Evolutionary conservation across 2,888 invertebrate species (phyloP), one percentile per base, ranked within the genome.

Genomic region (Lasioglossum leucozonium): DNA sequence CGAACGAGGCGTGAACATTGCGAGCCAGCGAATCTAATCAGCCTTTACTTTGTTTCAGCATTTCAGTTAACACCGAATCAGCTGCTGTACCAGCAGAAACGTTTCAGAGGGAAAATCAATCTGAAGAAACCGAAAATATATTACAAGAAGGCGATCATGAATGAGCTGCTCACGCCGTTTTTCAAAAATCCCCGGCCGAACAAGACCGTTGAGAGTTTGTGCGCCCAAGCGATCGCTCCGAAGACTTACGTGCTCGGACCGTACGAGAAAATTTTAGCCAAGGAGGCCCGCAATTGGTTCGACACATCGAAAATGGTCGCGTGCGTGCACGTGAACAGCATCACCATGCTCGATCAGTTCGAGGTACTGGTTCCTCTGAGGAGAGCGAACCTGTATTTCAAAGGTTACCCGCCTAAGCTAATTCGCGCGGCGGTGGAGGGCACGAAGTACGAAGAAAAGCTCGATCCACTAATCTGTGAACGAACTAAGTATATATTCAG

Each of bases 91-190:
- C 94, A 97, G 91, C 96, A 96, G 10, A 96, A 96, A 93, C 96
- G 98, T 89, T 97, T 96, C 93, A 96, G 97, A 37, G 97, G 97
- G 4, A 97, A 98, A 95, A 97, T 98, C 77, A 98, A 98, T 92
- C 96, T 98, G 67, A 97, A 97, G 94, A 96, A 95, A 88, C 98
- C 98, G 0, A 96, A 96, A 92, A 95, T 96, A 75, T 97, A 97
- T 94, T 97, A 96, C 93, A 96, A 96, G 88, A 96, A 97, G 87
- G 97, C 97, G 30, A 96, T 96, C 88, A 95, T 97, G 67, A 94
- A 97, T 72, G 96, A 96, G 88, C 95, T 98, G n/a, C 95, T 97
- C 0, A 96, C 96, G 92, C 98, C 98, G 0, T 95, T 95, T 67
- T 97, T 96, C 91, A 95, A 96, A 16, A 95, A 96, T 69, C 95